Evolutionary conservation across 2,113 vertebrate species (phyloP).

Genomic region (Motacilla alba): DNA sequence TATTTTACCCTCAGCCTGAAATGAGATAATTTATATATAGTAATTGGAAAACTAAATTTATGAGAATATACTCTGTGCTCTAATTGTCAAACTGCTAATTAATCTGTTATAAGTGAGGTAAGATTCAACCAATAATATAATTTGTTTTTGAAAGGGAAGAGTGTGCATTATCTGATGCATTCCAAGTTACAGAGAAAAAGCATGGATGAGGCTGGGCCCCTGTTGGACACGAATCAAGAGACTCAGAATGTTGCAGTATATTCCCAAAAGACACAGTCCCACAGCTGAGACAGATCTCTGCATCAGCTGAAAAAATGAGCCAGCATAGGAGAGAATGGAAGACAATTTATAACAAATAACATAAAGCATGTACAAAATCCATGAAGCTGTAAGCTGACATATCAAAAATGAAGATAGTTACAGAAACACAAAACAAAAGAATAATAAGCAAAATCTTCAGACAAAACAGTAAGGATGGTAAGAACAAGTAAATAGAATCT

Average conservation of each 20-base stretch:
- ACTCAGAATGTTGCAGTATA: neutral
- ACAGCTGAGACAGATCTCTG: neutral
- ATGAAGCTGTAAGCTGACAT: neutral
- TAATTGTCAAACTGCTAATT: neutral
- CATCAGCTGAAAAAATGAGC: neutral
- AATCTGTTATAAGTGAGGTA: conserved; percentile 32
- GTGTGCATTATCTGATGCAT: neutral
- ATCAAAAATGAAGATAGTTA: neutral
- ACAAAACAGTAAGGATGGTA: neutral
- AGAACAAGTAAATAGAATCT: neutral
- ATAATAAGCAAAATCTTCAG: neutral
- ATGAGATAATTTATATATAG: neutral
- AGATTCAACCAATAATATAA: neutral
- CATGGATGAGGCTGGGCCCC: neutral
- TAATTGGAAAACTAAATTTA: conserved; percentile 14
- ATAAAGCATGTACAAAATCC: neutral
- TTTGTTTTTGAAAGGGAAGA: neutral
- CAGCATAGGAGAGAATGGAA: neutral
- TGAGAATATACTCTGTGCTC: conserved; percentile 24
- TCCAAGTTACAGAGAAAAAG: neutral
- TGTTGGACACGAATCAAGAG: neutral
- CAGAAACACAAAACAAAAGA: neutral
- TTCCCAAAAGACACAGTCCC: neutral
- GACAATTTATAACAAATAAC: neutral
- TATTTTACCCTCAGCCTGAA: conserved; percentile 23